Evolutionary conservation across 1,140 invertebrate genomes (phyloP).

Genomic region (Rhyzopertha dominica): DNA sequence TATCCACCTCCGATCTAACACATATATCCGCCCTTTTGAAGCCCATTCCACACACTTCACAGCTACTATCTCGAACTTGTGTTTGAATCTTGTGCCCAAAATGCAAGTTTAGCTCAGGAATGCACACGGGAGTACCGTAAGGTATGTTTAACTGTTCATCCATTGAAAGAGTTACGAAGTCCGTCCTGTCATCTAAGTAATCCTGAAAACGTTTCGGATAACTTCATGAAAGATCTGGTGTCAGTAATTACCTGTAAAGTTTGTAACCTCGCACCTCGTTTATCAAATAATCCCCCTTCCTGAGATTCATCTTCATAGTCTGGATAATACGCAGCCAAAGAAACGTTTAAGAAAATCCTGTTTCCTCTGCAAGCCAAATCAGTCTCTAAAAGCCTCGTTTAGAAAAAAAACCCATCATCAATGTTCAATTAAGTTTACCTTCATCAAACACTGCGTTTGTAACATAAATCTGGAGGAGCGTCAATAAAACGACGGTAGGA

Average conservation of each 20-base stretch:
- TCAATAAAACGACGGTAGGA: too few species aligned
- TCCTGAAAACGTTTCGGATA: slow-evolving; percentile 48
- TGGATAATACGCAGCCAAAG: slow-evolving; percentile 50
- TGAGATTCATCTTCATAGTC: slow-evolving; percentile 45
- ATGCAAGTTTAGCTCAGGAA: slow-evolving; percentile 50
- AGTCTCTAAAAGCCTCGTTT: slow-evolving; percentile 29
- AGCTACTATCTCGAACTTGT: slow-evolving; percentile 44
- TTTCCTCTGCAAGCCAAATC: slow-evolving; percentile 40
- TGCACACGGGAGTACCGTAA: slow-evolving; percentile 48
- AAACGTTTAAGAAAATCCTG: slow-evolving; percentile 44
- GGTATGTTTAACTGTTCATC: slow-evolving; percentile 42
- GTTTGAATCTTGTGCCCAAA: slow-evolving; percentile 45
- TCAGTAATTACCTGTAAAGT: slow-evolving; percentile 49
- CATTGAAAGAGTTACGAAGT: slow-evolving; percentile 51
- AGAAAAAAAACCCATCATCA: slow-evolving; percentile 1
- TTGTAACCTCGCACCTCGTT: slow-evolving; percentile 44
- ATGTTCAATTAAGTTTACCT: slow-evolving; percentile 10
- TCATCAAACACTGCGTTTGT: slow-evolving; percentile 15
- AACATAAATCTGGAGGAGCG: background rate
- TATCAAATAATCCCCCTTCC: slow-evolving; percentile 44
- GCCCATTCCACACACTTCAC: slow-evolving; percentile 42
- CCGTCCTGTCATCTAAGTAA: slow-evolving; percentile 47
- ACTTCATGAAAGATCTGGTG: too few species aligned
- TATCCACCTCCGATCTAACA: slow-evolving; percentile 50
- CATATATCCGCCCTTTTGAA: slow-evolving; percentile 49